Base-by-base conservation (phyloP, 2,113 vertebrate genomes). In the Podocnemis expansa region DNA sequence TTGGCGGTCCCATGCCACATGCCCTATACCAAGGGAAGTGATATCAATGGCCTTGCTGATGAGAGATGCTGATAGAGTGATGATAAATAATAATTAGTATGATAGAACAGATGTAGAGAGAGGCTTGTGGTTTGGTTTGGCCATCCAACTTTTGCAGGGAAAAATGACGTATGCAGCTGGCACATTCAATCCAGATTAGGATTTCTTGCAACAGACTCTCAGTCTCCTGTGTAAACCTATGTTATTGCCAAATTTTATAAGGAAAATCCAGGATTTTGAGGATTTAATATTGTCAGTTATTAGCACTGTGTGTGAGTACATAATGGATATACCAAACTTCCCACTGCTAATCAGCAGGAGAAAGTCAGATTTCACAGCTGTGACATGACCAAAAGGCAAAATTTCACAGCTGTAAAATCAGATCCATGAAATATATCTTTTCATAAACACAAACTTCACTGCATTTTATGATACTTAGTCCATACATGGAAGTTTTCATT, bases 81-180 rank as follows among this genome's bases (percentile, higher is more conserved):
- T 75, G 78, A 87, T 79, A 54, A 92, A 80, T 60, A 90, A 87
- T 90, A 79, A 83, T 87, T 76, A 88, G 24, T 4, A 2, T 52
- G 84, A 85, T 78, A 91, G 86, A 95, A 93, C 91, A 96, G 82
- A 94, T 90, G 91, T 93, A 95, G 88, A 70, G 87, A 84, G 51
- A 76, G 11, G 38, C 70, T 88, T 93, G 84, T 85, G 80, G 60
- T 60, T 96, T 95, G 58, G 49, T 43, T 93, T 93, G 86, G 63
- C 0, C 54, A 93, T 80, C 70, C 58, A 60, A 2, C 55, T 73
- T 80, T 82, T 2, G 4, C 67, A 86, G 27, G 67, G 31, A 82
- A 81, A 93, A 54, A 17, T 6, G 1, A 25, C 0, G 0, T 10
- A 11, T 7, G 2, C 1, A 2, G 54, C 38, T 91, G 45, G n/a